A percentile compares a stretch with the other conserved stretches of the same genome.
phyloP scores from a whole-genome alignment of 2,113 vertebrate genomes.

The Scomber japonicus region DNA sequence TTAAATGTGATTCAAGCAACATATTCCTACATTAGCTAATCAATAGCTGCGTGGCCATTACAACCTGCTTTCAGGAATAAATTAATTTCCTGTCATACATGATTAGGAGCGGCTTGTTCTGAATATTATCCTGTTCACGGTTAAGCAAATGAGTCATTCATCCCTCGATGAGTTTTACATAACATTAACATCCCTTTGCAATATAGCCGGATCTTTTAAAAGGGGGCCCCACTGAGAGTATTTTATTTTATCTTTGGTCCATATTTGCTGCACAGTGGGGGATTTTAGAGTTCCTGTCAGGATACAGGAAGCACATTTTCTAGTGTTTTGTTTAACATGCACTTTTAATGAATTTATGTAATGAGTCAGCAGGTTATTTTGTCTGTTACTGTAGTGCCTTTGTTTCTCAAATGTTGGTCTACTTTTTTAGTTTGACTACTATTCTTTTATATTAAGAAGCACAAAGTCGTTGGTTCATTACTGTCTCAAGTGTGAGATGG shows the following conservation, averaged over 20 bases:
- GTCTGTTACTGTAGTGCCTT: no score
- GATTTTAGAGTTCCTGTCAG: conserved; percentile 4
- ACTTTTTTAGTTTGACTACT: conserved; percentile 25
- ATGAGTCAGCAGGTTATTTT: conserved; percentile 39
- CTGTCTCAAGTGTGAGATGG: no score
- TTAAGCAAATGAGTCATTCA: conserved; percentile 53
- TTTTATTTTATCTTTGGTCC: not conserved
- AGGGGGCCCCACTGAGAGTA: not conserved
- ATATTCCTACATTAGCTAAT: conserved; percentile 58
- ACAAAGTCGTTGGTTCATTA: no score
- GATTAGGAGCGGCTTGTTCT: conserved; percentile 66
- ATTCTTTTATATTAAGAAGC: no score
- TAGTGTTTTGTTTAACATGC: not conserved
- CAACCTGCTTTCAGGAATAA: conserved; percentile 53
- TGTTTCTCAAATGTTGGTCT: conserved; percentile 26
- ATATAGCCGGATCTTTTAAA: not conserved
- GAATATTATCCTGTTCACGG: conserved; percentile 39
- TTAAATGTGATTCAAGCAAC: conserved; percentile 62
- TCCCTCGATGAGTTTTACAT: conserved; percentile 37
- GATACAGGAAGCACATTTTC: not conserved
- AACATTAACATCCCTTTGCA: conserved; percentile 22
- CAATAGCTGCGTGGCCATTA: conserved; percentile 37
- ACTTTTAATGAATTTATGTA: conserved; percentile 20
- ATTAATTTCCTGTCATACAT: conserved; percentile 72
- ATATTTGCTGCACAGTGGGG: not conserved